phyloP scores from a whole-genome alignment of 2,797 vertebrate species.

The Labeo calbasu region DNA sequence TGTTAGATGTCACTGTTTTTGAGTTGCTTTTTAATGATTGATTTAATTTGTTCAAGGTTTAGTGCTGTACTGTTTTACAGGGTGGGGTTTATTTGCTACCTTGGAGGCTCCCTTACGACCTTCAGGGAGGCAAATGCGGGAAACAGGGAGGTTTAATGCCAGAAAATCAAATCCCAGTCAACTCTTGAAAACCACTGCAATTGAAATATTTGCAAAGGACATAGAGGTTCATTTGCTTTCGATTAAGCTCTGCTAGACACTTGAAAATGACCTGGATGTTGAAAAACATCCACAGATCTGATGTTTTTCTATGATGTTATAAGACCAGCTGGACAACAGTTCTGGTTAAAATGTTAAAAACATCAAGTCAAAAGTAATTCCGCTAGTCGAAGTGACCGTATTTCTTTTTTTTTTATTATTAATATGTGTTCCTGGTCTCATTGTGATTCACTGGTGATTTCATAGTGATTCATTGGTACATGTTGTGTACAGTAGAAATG shows the following conservation, averaged over 20 bases:
- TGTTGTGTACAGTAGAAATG: neutral
- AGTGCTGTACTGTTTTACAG: neutral
- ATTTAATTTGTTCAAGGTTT: neutral
- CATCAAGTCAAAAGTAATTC: neutral
- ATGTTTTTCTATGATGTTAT: neutral
- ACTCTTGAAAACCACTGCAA: neutral
- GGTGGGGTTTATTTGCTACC: neutral
- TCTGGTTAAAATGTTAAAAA: slow-evolving; percentile 11
- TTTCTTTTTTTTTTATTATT: neutral
- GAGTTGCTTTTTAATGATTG: neutral
- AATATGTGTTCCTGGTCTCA: too few species aligned
- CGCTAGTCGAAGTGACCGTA: too few species aligned
- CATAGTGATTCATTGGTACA: neutral
- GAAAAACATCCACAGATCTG: neutral
- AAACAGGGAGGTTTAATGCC: too few species aligned
- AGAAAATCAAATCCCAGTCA: neutral
- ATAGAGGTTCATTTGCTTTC: neutral
- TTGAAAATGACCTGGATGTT: slow-evolving; percentile 8
- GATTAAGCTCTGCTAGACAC: neutral
- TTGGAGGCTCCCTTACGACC: neutral
- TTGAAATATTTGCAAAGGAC: neutral
- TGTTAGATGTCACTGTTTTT: neutral
- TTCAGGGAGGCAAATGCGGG: neutral
- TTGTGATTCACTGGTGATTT: neutral
- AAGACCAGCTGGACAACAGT: neutral